Conservation (phyloP, 92 coral and sea anemone genomes). For the Porites lobata region DNA sequence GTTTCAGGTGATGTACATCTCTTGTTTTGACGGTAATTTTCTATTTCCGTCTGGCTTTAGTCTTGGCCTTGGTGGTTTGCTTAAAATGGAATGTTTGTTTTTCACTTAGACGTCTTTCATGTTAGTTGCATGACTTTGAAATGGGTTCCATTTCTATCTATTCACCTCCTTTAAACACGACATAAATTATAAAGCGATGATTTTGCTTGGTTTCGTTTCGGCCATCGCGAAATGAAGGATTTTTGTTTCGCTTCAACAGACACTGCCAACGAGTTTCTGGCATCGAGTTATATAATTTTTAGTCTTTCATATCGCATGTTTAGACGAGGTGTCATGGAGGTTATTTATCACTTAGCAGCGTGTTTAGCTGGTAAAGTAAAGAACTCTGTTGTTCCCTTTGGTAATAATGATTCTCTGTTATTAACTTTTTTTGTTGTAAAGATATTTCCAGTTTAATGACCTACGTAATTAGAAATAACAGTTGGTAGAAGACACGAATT, state of each 20-base stretch:
- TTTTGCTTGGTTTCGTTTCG: background rate
- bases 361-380: background rate
- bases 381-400: background rate
- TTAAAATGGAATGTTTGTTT: constrained; percentile 48
- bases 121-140: background rate
- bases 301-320: background rate
- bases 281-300: background rate
- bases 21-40: constrained; percentile 18
- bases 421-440: constrained; percentile 3
- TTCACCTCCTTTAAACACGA: background rate
- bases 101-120: constrained; percentile 7
- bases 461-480: constrained; percentile 48
- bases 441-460: constrained; percentile 39
- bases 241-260: background rate
- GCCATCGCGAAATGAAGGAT: background rate
- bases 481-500: constrained; percentile 32
- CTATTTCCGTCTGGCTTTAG: constrained; percentile 14
- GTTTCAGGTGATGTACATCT: constrained; percentile 28
- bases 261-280: background rate
- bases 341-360: background rate
- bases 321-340: background rate
- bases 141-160: background rate
- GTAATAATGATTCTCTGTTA: background rate
- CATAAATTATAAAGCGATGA: background rate
- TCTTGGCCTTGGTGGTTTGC: background rate